phyloP scores from a whole-genome alignment of 1,140 invertebrate species.

The Drosophila funebris region DNA sequence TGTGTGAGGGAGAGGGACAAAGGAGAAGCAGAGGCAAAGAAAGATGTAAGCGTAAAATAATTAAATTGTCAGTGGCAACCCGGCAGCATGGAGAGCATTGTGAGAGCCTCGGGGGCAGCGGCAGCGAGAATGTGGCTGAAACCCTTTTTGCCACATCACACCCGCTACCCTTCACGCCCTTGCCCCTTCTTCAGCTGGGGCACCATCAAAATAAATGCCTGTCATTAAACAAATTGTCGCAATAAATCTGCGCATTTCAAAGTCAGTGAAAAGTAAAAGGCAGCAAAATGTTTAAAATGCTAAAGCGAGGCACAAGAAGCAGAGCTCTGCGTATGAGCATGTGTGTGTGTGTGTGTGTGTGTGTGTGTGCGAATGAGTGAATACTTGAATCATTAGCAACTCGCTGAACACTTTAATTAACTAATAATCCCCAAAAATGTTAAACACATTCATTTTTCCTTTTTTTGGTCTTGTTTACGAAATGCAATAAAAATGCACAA shows the following conservation, averaged over 20 bases:
- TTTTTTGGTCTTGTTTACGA: background rate
- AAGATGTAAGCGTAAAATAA: constrained; percentile 67
- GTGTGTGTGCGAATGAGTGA: background rate
- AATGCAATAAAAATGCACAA: constrained; percentile 10
- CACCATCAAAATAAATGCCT: constrained; percentile 81
- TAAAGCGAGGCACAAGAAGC: constrained; percentile 16
- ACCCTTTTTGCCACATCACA: constrained; percentile 32
- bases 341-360: background rate
- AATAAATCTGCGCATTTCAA: constrained; percentile 80
- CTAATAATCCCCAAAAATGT: constrained; percentile 32
- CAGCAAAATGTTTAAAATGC: constrained; percentile 21
- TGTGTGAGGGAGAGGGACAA: background rate
- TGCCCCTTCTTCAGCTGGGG: constrained; percentile 15
- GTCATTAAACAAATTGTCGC: constrained; percentile 83
- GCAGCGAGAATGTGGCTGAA: background rate
- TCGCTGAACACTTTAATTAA: constrained; percentile 50
- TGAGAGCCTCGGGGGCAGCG: too few relatives aligned
- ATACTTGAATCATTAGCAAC: background rate
- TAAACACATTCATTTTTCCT: background rate
- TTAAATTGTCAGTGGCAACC: constrained; percentile 77
- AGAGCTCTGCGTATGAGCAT: background rate
- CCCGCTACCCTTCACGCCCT: background rate
- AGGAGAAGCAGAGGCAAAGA: constrained; percentile 14
- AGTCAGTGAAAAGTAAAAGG: constrained; percentile 68
- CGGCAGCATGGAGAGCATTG: too few relatives aligned